Base-by-base conservation (phyloP, 2,888 invertebrate species). In the Dromius quadrimaculatus region DNA sequence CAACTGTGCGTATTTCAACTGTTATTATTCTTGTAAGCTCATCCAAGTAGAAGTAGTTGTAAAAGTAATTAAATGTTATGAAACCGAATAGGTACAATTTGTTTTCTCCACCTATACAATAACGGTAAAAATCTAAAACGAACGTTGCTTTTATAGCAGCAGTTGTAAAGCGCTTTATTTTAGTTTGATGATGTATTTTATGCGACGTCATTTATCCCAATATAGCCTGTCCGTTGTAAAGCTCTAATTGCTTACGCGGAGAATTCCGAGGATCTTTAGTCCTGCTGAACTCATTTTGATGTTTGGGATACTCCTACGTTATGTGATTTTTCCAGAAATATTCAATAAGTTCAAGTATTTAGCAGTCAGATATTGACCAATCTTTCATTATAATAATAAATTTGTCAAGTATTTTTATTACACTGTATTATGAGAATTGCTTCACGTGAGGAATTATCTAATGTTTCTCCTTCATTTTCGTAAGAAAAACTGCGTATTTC, bases 101-200 rank as follows among this genome's bases (percentile, higher is more conserved):
- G 50, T 54, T 54, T 15, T n/a, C 47, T 47, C 47, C 36, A 36
- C 59, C 34, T 59, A 43, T 57, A 28, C 68, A 68, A 68, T 68
- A 59, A 57, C 50, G 59, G 43, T 68, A 50, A 68, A 68, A 59
- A 59, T 68, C 34, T 28, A 45, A 36, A 66, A 66, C 19, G 59
- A 66, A 66, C 19, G 59, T 20, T 59, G 68, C 32, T 68, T 68
- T 68, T 68, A 68, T 68, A 17, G 34, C 59, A 45, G 28, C 32
- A 17, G 68, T 59, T 59, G 59, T 68, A 59, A 68, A 68, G 47
- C 59, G 68, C 59, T 68, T 68, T 68, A 68, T 68, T 68, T 59
- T 68, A 32, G 59, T 59, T 59, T 68, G 68, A 68, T 59, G 68
- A 59, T 68, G 59, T 68, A 68, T 68, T 68, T 68, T 68, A 68